Base-by-base conservation (phyloP, 1,140 invertebrate species). In the Eulimnadia texana region DNA sequence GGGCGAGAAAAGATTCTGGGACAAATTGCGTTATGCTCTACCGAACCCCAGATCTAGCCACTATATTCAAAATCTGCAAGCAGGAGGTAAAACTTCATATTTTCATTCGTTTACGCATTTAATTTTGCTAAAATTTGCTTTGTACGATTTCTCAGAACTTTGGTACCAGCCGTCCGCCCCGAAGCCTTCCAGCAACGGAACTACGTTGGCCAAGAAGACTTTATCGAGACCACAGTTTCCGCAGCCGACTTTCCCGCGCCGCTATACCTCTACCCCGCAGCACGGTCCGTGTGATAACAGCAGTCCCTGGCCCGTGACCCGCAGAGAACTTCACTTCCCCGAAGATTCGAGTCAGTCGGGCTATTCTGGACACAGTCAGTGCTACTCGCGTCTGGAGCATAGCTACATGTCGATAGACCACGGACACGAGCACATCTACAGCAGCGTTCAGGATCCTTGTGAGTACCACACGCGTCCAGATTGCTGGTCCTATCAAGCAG, bases 1-100 rank as follows among this genome's bases (percentile, higher is more conserved):
- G 86, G 88, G 87, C 60, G 91, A 94, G 75, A 85, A 88, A 70
- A 82, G 88, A 68, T 96, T 96, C 75, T 96, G 92, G 92, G 84
- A 93, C 69, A 94, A 94, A 74, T 77, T 97, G 55, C 82, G 87
- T 67, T 92, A 90, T 68, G 87, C 89, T 22, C 84, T 95, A 82
- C 91, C 92, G 42, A 85, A 88, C 50, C 60, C 60, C 11, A 54
- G 28, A 33, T 27, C 60, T n/a, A 50, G 42, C 16, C 55, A 58
- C n/a, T 58, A 58, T 27, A 27, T 58, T 42, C 55, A 58, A 33
- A 58, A 58, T 20, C 28, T 58, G 13, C 20, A 58, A 27, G 55
- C 55, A 20, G 55, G 55, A 9, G 27, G 28, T 27, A 42, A 42
- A n/a, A n/a, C n/a, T n/a, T n/a, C n/a, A n/a, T n/a, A n/a, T n/a